These are phyloP conservation scores for Percopsis omiscomaycus DNA, from an alignment of 2,797 vertebrate genomes.

Conservation along the genomic window DNA sequence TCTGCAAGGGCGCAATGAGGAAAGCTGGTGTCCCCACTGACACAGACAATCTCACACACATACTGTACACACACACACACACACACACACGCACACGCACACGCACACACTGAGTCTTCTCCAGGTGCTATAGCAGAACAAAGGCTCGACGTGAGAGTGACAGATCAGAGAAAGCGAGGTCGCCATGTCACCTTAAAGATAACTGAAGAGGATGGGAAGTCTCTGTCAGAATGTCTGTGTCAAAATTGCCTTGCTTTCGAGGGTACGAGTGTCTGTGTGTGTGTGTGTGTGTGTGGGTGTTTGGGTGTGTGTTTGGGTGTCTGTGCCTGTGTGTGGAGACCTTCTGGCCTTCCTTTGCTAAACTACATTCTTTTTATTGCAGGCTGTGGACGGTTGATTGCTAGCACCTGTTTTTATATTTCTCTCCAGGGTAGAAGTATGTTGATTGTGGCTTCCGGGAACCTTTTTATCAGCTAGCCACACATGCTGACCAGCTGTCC, in stretches of 20 bases:
- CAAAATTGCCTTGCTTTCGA: background rate
- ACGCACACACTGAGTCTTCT: slow-evolving; percentile 32
- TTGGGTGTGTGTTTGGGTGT: slow-evolving; percentile 24
- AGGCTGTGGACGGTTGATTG: slow-evolving; percentile 22
- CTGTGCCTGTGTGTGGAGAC: slow-evolving; percentile 19
- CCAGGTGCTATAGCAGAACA: slow-evolving; percentile 57
- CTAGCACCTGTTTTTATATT: slow-evolving; percentile 12
- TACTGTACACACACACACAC: background rate
- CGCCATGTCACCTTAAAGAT: slow-evolving; percentile 42
- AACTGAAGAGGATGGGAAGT: slow-evolving; percentile 25
- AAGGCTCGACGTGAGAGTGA: slow-evolving; percentile 53
- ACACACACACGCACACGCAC: slow-evolving; percentile 2
- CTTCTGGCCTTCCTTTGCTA: slow-evolving; percentile 7
- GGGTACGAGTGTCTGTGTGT: background rate
- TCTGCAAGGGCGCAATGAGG: slow-evolving; percentile 40
- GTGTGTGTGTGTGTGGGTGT: slow-evolving; percentile 18
- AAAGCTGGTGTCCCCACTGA: slow-evolving; percentile 19
- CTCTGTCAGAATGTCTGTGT: slow-evolving; percentile 16
- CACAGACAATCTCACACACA: slow-evolving; percentile 2
- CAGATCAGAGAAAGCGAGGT: slow-evolving; percentile 55
- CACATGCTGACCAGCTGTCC: too few species aligned
- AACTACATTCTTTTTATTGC: slow-evolving; percentile 27
- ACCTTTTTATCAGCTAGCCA: too few species aligned
- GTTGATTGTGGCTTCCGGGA: too few species aligned
- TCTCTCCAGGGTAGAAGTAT: too few species aligned